Conservation (phyloP, 2,888 invertebrate genomes). For the Frankliniella intonsa region DNA sequence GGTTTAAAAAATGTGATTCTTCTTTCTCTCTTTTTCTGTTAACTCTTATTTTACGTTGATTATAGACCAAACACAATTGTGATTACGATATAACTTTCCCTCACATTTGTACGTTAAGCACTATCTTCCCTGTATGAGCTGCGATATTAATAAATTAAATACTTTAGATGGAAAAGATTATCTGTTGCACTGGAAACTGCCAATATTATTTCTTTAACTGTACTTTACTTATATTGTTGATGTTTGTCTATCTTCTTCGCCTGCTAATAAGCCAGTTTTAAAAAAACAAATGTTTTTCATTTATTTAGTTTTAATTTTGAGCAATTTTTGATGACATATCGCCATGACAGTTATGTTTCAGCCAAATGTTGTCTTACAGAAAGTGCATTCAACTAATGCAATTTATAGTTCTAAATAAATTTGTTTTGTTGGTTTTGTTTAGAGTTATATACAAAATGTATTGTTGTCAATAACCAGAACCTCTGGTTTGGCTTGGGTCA, state of each 20-base stretch:
- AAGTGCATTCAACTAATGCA: too few species aligned
- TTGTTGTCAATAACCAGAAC: too few species aligned
- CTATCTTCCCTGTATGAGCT: conserved; percentile 21
- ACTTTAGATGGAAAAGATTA: background rate
- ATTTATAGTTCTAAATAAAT: too few species aligned
- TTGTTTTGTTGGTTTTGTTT: too few species aligned
- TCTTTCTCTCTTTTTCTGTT: conserved; percentile 15
- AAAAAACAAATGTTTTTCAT: too few species aligned
- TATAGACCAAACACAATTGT: conserved; percentile 26
- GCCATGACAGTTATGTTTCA: background rate
- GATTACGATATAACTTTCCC: conserved; percentile 15
- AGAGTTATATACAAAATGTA: too few species aligned
- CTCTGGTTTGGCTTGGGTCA: too few species aligned
- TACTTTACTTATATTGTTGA: background rate
- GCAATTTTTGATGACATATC: conserved; percentile 4
- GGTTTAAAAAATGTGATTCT: conserved; percentile 16
- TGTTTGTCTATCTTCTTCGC: background rate
- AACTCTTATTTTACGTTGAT: background rate
- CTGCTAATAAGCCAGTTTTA: background rate
- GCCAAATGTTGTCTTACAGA: too few species aligned
- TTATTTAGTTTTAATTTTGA: too few species aligned
- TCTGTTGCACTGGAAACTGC: conserved; percentile 19
- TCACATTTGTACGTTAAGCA: conserved; percentile 17
- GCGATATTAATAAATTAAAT: conserved; percentile 8
- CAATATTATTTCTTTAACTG: conserved; percentile 6